phyloP scores from a whole-genome alignment of 2,113 vertebrate species.

The Abramis brama region DNA sequence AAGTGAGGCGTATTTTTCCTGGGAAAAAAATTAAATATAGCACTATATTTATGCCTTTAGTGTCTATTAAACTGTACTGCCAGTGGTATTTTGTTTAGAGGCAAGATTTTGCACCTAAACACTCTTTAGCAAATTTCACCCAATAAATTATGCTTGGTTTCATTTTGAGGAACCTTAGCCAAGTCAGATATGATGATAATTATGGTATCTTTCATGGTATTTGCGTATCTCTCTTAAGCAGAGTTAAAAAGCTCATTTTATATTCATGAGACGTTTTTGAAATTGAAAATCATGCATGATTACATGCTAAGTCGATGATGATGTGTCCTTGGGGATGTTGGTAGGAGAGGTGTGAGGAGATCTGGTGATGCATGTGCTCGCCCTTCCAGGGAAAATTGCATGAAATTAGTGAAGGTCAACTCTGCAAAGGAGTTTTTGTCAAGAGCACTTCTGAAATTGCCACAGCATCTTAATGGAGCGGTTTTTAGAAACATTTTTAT shows the following conservation, averaged over 20 bases:
- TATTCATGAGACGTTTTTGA: background rate
- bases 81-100: background rate
- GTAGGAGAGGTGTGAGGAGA: constrained; percentile 23
- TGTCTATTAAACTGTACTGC: background rate
- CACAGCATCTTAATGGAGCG: constrained; percentile 15
- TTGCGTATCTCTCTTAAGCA: background rate
- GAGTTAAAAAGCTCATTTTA: background rate
- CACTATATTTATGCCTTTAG: background rate
- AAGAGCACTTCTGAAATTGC: background rate
- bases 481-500: constrained; percentile 24
- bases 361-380: background rate
- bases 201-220: background rate
- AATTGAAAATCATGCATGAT: constrained; percentile 34
- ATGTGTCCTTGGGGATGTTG: constrained; percentile 33
- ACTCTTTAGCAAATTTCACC: background rate
- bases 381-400: constrained; percentile 25
- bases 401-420: constrained; percentile 35
- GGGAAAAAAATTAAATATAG: background rate
- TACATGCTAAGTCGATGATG: constrained; percentile 17
- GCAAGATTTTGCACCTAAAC: background rate
- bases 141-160: background rate
- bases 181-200: background rate
- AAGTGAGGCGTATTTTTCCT: background rate
- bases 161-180: background rate
- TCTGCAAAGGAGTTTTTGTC: background rate